phyloP scores from a whole-genome alignment of 2,797 vertebrate species.

The Valencia hispanica region DNA sequence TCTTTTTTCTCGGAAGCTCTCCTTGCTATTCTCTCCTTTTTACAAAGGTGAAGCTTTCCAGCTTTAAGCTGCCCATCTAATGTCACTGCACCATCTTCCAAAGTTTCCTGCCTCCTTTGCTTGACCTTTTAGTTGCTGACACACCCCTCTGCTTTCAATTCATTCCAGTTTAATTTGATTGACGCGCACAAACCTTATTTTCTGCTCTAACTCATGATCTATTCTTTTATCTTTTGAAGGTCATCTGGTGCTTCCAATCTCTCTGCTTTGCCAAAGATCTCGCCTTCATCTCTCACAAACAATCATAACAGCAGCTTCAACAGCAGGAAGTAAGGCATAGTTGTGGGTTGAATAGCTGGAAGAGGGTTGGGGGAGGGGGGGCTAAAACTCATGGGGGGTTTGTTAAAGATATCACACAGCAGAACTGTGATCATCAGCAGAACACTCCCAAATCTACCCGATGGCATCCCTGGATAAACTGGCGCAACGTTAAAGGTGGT shows the following conservation, averaged over 20 bases:
- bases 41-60: neutral
- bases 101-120: slow-evolving; percentile 48
- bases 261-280: slow-evolving; percentile 99
- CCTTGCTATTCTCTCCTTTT: neutral
- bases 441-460: neutral
- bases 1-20: too few species aligned
- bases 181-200: slow-evolving; percentile 49
- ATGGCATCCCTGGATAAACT: neutral
- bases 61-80: slow-evolving; percentile 16
- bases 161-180: slow-evolving; percentile 66
- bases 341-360: slow-evolving; percentile 58
- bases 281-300: slow-evolving; percentile 98
- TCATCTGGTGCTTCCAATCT: slow-evolving; percentile 98
- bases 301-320: slow-evolving; percentile 99
- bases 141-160: slow-evolving; percentile 52
- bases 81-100: slow-evolving; percentile 48
- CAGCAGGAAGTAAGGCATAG: slow-evolving; percentile 98
- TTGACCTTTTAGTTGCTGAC: slow-evolving; percentile 66
- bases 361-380: slow-evolving; percentile 28
- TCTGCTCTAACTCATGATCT: slow-evolving; percentile 86
- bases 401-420: neutral
- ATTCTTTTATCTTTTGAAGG: slow-evolving; percentile 97
- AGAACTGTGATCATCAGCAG: too few species aligned
- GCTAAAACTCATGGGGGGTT: neutral
- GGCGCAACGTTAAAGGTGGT: too few species aligned